These are phyloP conservation scores for Aspidiotus destructor DNA, from an alignment of 2,888 invertebrate species.

Conservation along the genomic window DNA sequence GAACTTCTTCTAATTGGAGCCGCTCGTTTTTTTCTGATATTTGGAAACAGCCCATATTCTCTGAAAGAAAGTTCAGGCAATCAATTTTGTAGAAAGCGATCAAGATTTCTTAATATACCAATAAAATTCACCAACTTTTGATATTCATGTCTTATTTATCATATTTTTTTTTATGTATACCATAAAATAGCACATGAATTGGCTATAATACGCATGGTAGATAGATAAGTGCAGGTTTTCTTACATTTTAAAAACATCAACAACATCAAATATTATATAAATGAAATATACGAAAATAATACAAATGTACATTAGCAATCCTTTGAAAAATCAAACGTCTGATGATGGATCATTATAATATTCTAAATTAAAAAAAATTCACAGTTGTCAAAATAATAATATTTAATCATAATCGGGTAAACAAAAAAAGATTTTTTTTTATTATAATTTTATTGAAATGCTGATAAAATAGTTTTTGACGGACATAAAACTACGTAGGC, in stretches of 20 bases:
- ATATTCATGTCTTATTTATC: conserved; percentile 16
- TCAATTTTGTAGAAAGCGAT: no score
- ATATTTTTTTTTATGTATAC: conserved; percentile 28
- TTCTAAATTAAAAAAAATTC: conserved; percentile 16
- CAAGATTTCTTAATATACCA: not conserved
- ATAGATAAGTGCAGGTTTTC: conserved; percentile 28
- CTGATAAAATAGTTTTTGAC: conserved; percentile 6
- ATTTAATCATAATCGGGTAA: conserved; percentile 8
- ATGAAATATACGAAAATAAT: conserved; percentile 23
- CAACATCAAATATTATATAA: conserved; percentile 32
- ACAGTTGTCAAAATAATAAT: conserved; percentile 16
- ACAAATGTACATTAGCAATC: conserved; percentile 29
- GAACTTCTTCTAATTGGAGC: no score
- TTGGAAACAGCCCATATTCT: no score
- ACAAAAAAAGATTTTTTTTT: conserved; percentile 19
- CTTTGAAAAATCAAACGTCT: conserved; percentile 16
- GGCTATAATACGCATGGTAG: conserved; percentile 32
- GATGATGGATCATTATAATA: not conserved
- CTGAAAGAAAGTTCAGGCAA: no score
- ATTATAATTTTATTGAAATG: conserved; percentile 16
- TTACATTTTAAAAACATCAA: conserved; percentile 32
- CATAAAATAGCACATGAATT: conserved; percentile 29
- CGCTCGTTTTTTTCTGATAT: no score
- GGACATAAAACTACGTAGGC: no score
- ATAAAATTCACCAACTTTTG: conserved; percentile 11